Evolutionary conservation across 92 coral and sea anemone species (phyloP).

Genomic region (Actinostola sp.): DNA sequence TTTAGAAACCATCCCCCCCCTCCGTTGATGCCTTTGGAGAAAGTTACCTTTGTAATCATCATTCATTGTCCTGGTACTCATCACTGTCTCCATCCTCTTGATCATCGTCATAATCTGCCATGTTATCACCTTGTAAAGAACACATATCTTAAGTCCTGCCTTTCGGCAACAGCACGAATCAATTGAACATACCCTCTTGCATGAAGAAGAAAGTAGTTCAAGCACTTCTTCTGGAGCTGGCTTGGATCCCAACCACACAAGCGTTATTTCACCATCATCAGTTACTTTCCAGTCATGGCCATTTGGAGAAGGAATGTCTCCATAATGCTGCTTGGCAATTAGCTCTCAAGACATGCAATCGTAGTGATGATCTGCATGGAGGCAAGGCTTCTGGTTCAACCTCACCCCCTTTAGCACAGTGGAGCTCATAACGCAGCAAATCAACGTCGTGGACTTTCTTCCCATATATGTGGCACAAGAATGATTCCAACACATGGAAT

Average conservation of each 20-base stretch:
- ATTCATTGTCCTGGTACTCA: too few species aligned
- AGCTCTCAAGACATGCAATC: conserved; percentile 28
- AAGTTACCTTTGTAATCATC: too few species aligned
- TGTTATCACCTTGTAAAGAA: conserved; percentile 34
- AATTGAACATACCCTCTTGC: conserved; percentile 38
- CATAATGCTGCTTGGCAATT: conserved; percentile 54
- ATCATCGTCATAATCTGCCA: conserved; percentile 6
- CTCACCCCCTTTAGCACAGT: conserved; percentile 29
- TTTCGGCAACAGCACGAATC: conserved; percentile 49
- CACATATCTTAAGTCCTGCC: conserved; percentile 67
- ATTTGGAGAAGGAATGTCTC: conserved; percentile 48
- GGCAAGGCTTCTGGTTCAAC: conserved; percentile 43
- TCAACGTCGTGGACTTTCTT: conserved; percentile 37
- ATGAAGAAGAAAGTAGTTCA: conserved; percentile 54
- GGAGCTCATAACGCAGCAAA: conserved; percentile 36
- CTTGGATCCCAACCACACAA: conserved; percentile 46
- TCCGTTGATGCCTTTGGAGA: too few species aligned
- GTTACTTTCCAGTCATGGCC: conserved; percentile 37
- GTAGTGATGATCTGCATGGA: conserved; percentile 44
- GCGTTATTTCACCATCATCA: neutral
- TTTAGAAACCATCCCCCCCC: too few species aligned
- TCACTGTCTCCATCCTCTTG: too few species aligned
- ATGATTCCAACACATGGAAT: conserved; percentile 30
- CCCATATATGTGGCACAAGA: conserved; percentile 43
- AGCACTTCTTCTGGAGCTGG: conserved; percentile 67